Evolutionary conservation across 2,113 vertebrate species (phyloP), one percentile per base, ranked within the genome.

Genomic region (Amphilophus citrinellus): DNA sequence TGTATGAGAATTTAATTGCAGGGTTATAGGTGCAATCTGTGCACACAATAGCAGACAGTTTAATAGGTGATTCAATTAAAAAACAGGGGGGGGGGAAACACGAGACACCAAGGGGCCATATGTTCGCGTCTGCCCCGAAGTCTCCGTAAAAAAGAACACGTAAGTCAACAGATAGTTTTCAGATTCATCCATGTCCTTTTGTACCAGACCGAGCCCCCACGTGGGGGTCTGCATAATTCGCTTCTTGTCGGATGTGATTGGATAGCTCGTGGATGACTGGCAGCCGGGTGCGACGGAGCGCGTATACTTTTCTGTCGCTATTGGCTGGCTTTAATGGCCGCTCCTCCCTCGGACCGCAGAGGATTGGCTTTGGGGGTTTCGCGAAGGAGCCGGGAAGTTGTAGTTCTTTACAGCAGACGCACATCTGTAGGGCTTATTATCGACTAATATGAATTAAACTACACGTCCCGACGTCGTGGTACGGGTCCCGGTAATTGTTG

Each of bases 391-490:
- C 75, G 84, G 90, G 92, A 93, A 92, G 86, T 92, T 95, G 94
- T 95, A 95, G 94, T 95, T 92, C 84, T 88, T 82, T 58, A 22
- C 53, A n/a, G 65, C 39, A 20, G 78, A 81, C 68, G 71, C 87
- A 81, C 86, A 81, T 93, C 91, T 91, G 88, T 86, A 66, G 65
- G 42, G 84, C 85, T 92, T 78, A 85, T 88, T 88, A 83, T 87
- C 66, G 65, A 53, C 76, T 82, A 75, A 82, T 84, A 27, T 62
- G 81, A 90, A 89, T 85, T 71, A 90, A 94, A 95, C 94, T 94
- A 94, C 94, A 95, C 85, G 90, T 95, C 94, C 94, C 92, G 59
- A 90, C 88, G 85, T 84, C 88, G 82, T 50, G 82, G 44, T 18
- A 24, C 61, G 47, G 75, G 79, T 85, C 37, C 81, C 5, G 14